phyloP scores from a whole-genome alignment of 1,140 invertebrate genomes.

The Lordiphosa clarofinis region DNA sequence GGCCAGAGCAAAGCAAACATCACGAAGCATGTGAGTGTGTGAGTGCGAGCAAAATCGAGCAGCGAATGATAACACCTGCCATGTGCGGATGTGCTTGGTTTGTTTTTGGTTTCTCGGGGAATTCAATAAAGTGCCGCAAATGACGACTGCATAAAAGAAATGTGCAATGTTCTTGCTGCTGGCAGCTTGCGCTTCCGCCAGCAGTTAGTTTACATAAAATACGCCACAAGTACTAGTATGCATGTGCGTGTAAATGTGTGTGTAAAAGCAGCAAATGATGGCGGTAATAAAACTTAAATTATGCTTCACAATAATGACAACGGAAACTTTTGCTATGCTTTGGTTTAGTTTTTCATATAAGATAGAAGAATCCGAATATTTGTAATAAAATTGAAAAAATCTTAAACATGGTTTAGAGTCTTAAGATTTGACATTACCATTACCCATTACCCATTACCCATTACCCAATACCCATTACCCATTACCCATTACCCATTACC shows the following conservation, averaged over 20 bases:
- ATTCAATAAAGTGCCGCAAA: slow-evolving; percentile 65
- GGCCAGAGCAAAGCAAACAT: slow-evolving; percentile 48
- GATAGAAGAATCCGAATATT: too few species aligned
- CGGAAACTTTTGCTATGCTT: too few species aligned
- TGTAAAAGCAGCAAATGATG: slow-evolving; percentile 22
- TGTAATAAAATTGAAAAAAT: too few species aligned
- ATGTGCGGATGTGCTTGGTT: slow-evolving; percentile 21
- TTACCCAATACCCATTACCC: too few species aligned
- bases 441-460: too few species aligned
- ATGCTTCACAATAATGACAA: too few species aligned
- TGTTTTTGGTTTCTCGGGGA: slow-evolving; percentile 34
- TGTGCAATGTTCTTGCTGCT: slow-evolving; percentile 40
- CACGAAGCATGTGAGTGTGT: slow-evolving; percentile 14
- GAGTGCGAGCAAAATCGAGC: slow-evolving; percentile 26
- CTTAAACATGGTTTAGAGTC: too few species aligned
- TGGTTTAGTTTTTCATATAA: too few species aligned
- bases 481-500: too few species aligned
- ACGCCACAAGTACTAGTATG: slow-evolving; percentile 14
- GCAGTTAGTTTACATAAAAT: slow-evolving; percentile 35
- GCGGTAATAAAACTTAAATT: slow-evolving; percentile 19
- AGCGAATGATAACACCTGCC: slow-evolving; percentile 40
- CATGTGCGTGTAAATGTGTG: not conserved
- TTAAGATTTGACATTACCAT: too few species aligned
- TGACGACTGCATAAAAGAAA: slow-evolving; percentile 54
- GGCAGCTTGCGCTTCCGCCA: slow-evolving; percentile 45